A percentile compares a stretch with the other conserved stretches of the same genome.
Evolutionary conservation across 2,113 vertebrate genomes (phyloP).

Genomic region (Sigmodon hispidus): DNA sequence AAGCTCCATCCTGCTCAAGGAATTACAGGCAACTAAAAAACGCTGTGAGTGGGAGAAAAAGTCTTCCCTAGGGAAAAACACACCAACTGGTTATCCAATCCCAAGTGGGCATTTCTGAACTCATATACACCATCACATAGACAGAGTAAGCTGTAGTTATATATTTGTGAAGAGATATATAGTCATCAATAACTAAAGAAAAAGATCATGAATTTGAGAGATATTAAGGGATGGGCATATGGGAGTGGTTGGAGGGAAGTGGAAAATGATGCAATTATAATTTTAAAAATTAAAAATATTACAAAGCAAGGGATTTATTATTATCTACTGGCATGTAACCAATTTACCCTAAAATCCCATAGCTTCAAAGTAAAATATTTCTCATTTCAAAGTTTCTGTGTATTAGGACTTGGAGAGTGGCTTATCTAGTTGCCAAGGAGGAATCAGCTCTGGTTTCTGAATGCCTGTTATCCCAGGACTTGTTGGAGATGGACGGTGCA

Average conservation of each 20-base stretch:
- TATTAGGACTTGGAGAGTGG: not conserved
- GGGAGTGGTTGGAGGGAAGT: not conserved
- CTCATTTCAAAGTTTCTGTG: not conserved
- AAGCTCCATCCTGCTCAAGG: not conserved
- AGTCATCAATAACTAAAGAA: not conserved
- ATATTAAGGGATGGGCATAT: not conserved
- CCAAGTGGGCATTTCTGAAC: not conserved
- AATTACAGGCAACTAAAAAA: not conserved
- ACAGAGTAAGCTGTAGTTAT: not conserved
- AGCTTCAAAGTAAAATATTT: not conserved
- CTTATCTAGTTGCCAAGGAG: not conserved
- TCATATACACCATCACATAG: not conserved
- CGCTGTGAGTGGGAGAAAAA: not conserved
- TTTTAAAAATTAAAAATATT: not conserved
- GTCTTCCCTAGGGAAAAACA: not conserved
- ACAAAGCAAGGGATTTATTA: not conserved
- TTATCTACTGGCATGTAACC: not conserved
- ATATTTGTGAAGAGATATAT: not conserved
- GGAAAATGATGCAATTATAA: not conserved
- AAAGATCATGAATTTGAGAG: too few relatives aligned
- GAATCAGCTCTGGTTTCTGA: not conserved
- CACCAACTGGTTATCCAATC: not conserved
- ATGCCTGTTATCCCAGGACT: not conserved
- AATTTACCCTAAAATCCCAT: not conserved
- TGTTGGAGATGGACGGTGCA: not conserved